phyloP scores from a whole-genome alignment of 35 echinoderm and acorn worm genomes.

The Acanthaster planci region DNA sequence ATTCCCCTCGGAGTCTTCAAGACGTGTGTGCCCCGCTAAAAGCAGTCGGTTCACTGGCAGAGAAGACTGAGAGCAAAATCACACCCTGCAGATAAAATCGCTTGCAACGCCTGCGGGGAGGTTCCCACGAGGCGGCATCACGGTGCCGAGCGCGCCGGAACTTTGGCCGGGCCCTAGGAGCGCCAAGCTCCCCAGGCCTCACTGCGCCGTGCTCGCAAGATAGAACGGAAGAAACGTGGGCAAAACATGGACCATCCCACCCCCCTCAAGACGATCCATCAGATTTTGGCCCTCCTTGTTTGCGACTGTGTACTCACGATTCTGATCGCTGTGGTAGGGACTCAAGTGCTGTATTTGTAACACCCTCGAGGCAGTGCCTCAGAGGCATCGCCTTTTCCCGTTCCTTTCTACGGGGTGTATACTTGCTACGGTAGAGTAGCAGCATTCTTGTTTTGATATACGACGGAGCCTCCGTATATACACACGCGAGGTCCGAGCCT shows the following conservation, averaged over 20 bases:
- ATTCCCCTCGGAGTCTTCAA: slow-evolving; percentile 20
- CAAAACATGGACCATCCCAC: slow-evolving; percentile 4
- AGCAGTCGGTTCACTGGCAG: not conserved
- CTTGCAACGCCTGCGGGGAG: not conserved
- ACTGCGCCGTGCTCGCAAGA: not conserved
- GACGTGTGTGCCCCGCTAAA: slow-evolving; percentile 12
- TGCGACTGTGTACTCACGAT: not conserved
- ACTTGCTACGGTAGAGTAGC: not conserved
- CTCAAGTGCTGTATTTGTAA: not conserved
- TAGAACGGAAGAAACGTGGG: slow-evolving; percentile 1
- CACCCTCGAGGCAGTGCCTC: not conserved
- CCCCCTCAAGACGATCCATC: not conserved
- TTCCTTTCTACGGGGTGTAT: not conserved
- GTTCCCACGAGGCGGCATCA: slow-evolving; percentile 19
- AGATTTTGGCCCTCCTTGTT: not conserved
- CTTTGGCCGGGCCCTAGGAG: slow-evolving; percentile 9
- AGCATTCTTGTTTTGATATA: slow-evolving; percentile 14
- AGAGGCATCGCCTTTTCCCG: not conserved
- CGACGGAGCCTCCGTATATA: not conserved
- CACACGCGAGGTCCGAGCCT: not conserved
- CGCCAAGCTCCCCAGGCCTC: slow-evolving; percentile 15
- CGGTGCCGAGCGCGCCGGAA: not conserved
- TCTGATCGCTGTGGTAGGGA: not conserved
- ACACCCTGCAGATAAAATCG: slow-evolving; percentile 1
- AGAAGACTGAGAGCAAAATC: not conserved